Conservation (phyloP, 2,888 invertebrate species). For the Ptychoptera albimana region DNA sequence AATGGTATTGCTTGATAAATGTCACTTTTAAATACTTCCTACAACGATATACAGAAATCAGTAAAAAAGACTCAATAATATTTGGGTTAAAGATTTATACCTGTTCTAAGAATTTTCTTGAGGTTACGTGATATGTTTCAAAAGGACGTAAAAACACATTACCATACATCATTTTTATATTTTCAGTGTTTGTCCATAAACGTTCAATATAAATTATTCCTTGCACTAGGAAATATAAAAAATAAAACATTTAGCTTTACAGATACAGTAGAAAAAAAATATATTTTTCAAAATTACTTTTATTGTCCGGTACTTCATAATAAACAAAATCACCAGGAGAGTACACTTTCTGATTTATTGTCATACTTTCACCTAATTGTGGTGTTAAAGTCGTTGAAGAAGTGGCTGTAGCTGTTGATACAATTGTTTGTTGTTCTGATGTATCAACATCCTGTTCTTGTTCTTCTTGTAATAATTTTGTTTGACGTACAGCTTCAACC, state of each 20-base stretch:
- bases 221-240: constrained; percentile 35
- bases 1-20: constrained; percentile 70
- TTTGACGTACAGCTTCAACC: constrained; percentile 58
- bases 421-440: constrained; percentile 19
- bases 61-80: not conserved
- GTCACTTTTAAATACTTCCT: constrained; percentile 90
- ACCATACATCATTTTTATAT: constrained; percentile 80
- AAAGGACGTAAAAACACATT: constrained; percentile 81
- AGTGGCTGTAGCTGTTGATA: too few species aligned
- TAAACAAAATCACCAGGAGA: constrained; percentile 87
- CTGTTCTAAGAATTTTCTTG: constrained; percentile 87
- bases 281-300: constrained; percentile 13
- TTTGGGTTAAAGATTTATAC: constrained; percentile 5
- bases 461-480: constrained; percentile 60
- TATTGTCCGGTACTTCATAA: constrained; percentile 42
- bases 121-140: constrained; percentile 91
- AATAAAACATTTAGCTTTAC: not conserved
- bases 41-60: constrained; percentile 6
- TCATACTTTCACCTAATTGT: constrained; percentile 42
- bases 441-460: constrained; percentile 50
- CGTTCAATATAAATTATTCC: constrained; percentile 78
- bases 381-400: constrained; percentile 9
- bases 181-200: constrained; percentile 70
- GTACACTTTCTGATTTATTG: constrained; percentile 60
- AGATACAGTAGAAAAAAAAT: not conserved